Evolutionary conservation across 2,797 vertebrate species (phyloP).

Genomic region (Halcyon leucocephala): DNA sequence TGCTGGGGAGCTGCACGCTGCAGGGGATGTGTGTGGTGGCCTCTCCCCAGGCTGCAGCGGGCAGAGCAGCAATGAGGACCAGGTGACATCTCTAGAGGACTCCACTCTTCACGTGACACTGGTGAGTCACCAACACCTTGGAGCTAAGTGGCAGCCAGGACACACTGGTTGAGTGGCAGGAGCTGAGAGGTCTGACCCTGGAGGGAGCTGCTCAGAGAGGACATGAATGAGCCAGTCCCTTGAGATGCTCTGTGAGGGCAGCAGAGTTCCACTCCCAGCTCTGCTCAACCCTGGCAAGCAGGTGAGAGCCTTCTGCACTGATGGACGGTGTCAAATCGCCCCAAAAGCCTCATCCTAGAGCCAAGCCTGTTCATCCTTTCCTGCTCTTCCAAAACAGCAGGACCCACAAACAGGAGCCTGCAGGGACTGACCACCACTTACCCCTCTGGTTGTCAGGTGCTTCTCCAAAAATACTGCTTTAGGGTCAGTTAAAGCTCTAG

Average conservation of each 20-base stretch:
- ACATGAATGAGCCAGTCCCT: rapidly evolving
- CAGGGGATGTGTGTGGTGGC: rapidly evolving
- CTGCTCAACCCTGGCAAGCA: background rate
- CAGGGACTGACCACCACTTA: background rate
- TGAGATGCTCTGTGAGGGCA: rapidly evolving
- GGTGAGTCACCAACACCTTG: background rate
- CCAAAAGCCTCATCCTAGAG: background rate
- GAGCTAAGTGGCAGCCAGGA: background rate
- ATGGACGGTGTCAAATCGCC: background rate
- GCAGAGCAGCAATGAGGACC: background rate
- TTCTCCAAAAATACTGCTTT: background rate
- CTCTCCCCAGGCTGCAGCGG: rapidly evolving
- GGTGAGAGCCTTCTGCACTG: background rate
- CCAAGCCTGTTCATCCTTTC: background rate
- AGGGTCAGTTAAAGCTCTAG: background rate
- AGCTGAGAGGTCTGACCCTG: background rate
- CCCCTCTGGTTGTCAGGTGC: background rate
- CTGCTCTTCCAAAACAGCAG: background rate
- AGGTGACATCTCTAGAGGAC: background rate
- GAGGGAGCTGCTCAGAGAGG: background rate
- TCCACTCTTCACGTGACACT: rapidly evolving
- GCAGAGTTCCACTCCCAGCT: background rate
- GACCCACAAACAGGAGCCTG: background rate
- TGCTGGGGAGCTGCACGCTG: background rate
- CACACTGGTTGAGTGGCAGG: rapidly evolving